Base-by-base conservation (phyloP, 53 echinoderm and acorn worm genomes). In the Arbacia lixula region DNA sequence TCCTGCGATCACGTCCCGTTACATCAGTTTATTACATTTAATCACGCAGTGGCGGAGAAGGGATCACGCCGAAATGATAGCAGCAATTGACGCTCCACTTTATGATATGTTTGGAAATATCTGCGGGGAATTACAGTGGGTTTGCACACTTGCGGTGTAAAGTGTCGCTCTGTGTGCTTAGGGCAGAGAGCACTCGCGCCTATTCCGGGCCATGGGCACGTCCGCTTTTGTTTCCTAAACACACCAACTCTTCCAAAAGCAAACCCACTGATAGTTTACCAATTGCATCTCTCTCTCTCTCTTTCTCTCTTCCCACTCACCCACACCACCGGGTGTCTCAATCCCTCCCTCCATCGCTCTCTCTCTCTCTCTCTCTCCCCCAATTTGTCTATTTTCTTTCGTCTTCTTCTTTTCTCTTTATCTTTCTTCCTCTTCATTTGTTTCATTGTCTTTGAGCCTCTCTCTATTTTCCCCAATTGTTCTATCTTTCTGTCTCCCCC, bases 251-350 rank as follows among this genome's bases (percentile, higher is more conserved):
- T 81, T 62, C 65, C 82, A 11, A 43, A 81, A 62, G 82, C 82
- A 81, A 81, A 64, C 82, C 39, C 63, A 63, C 62, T 81, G 82
- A 81, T 64, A 81, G 82, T 81, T 81, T 81, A 81, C 82, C 82
- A 9, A 74, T 49, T 32, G 74, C 74, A 74, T 74, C 74, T 17
- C 49, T 53, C 53, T 26, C 19, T 42, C 69, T 53, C 54, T 3
- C 27, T 32, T 29, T 20, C 74, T 49, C 74, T 43, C 74, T 53
- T 31, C 55, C 53, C 72, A 25, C 72, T 5, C 57, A 10, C 57
- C 57, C 46, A 46, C 46, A 39, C 37, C 68, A 68, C 37, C 40
- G 8, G 6, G 68, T 39, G 12, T 10, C 8, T n/a, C n/a, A n/a
- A n/a, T n/a, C n/a, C n/a, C n/a, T n/a, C n/a, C n/a, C 63, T 32